Evolutionary conservation across 2,113 vertebrate genomes (phyloP), one percentile per base, ranked within the genome.

Genomic region (Puntigrus tetrazona): DNA sequence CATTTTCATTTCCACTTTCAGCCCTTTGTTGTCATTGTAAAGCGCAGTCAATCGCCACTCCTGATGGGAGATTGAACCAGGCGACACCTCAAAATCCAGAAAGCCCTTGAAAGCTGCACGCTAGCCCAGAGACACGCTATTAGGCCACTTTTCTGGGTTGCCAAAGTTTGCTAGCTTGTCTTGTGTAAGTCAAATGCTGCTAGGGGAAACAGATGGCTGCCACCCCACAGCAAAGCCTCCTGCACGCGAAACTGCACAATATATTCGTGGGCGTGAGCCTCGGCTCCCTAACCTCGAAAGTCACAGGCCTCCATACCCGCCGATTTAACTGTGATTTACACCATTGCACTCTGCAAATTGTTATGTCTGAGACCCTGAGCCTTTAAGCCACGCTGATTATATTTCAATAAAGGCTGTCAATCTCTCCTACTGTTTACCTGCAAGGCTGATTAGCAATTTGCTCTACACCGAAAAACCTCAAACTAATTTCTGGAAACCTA

Each of bases 281-380:
- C 11, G 29, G 61, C 74, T 82, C 85, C 85, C 85, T 45, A 77
- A 82, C 55, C 47, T 85, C 43, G 11, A 77, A 65, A 55, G 78
- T 77, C 67, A 5, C 61, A 31, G 38, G 84, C 81, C 84, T 85
- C 76, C 41, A 70, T 22, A 82, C 82, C 65, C 43, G 63, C 82
- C 84, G 85, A 87, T 90, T 91, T 88, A 89, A 90, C 84, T 91
- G 89, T 90, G 89, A 91, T 91, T 92, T 91, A 90, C 89, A 89
- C 89, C 89, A 87, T 82, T 91, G 87, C 90, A 89, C 89, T 89
- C 85, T 86, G 78, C 87, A 91, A 91, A 93, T 91, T 91, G 90
- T 90, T 88, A 87, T 80, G 83, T 90, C 87, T 88, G 90, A 91
- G 89, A 89, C 78, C 83, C 88, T 88, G 84, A 91, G 89, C 89